These are phyloP conservation scores for Scortum barcoo DNA, from an alignment of 2,113 vertebrate species.

Conservation along the genomic window DNA sequence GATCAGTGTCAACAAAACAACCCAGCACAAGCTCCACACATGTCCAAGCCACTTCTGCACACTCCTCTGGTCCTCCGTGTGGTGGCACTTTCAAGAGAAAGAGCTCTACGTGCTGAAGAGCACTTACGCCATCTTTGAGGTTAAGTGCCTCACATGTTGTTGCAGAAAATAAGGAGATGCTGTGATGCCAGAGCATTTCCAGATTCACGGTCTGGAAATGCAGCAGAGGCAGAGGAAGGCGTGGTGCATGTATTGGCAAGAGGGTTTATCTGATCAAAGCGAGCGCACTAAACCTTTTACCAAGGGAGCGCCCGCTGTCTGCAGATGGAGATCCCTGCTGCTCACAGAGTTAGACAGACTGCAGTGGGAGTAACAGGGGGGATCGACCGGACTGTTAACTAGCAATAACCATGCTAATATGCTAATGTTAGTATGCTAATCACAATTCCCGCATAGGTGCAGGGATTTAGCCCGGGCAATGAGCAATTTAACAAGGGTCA, in stretches of 20 bases:
- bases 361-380: conserved; percentile 35
- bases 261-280: conserved; percentile 76
- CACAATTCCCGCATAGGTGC: conserved; percentile 30
- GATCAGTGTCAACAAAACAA: conserved; percentile 44
- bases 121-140: conserved; percentile 51
- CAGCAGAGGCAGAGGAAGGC: conserved; percentile 35
- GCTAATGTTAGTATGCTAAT: conserved; percentile 74
- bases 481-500: conserved; percentile 66
- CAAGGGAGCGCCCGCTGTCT: conserved; percentile 49
- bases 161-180: conserved; percentile 8
- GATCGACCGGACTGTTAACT: conserved; percentile 50
- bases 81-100: conserved; percentile 55
- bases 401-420: conserved; percentile 69
- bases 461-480: conserved; percentile 61
- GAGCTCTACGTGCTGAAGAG: conserved; percentile 50
- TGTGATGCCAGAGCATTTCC: background rate
- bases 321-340: conserved; percentile 64
- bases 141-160: conserved; percentile 50
- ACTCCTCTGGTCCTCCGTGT: conserved; percentile 17
- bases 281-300: conserved; percentile 43
- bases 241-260: conserved; percentile 40
- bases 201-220: conserved; percentile 19
- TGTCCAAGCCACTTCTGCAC: conserved; percentile 48
- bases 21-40: conserved; percentile 22
- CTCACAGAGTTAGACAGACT: conserved; percentile 64